Evolutionary conservation across 2,888 invertebrate species (phyloP).

Genomic region (Rhabditoides inermis): DNA sequence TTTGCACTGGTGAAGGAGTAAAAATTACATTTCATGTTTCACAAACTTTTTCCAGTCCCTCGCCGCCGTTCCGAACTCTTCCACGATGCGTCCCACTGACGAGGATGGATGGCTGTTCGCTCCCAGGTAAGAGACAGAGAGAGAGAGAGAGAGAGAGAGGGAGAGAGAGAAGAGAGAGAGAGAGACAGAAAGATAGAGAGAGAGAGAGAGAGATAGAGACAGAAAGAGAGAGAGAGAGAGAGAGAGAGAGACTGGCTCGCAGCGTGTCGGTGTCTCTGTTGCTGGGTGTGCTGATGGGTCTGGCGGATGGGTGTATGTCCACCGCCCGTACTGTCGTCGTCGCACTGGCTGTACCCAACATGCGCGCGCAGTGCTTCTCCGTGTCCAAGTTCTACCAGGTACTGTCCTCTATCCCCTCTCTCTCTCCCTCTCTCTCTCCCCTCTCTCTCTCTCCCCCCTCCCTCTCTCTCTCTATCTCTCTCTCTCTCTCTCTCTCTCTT

Average conservation of each 20-base stretch:
- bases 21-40: too few species aligned
- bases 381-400: slow-evolving; percentile 11
- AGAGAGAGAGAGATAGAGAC: too few species aligned
- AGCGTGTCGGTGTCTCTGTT: slow-evolving; percentile 3
- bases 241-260: too few species aligned
- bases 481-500: too few species aligned
- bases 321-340: slow-evolving; percentile 4
- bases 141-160: too few species aligned
- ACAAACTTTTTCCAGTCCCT: too few species aligned
- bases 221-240: too few species aligned
- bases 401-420: background rate
- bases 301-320: slow-evolving; percentile 6
- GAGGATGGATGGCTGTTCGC: background rate
- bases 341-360: slow-evolving; percentile 4
- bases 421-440: background rate
- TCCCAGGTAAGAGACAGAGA: too few species aligned
- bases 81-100: slow-evolving; percentile 2
- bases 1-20: too few species aligned
- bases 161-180: too few species aligned
- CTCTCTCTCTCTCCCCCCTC: slow-evolving; percentile 8
- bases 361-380: slow-evolving; percentile 6
- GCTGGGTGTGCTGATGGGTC: slow-evolving; percentile 2
- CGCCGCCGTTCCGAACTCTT: too few species aligned
- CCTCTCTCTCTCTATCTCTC: slow-evolving; percentile 7
- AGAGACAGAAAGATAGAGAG: too few species aligned